A percentile compares a stretch with the other conserved stretches of the same genome.
Conservation (phyloP, 2,113 vertebrate genomes). For the Prunella fulvescens region DNA sequence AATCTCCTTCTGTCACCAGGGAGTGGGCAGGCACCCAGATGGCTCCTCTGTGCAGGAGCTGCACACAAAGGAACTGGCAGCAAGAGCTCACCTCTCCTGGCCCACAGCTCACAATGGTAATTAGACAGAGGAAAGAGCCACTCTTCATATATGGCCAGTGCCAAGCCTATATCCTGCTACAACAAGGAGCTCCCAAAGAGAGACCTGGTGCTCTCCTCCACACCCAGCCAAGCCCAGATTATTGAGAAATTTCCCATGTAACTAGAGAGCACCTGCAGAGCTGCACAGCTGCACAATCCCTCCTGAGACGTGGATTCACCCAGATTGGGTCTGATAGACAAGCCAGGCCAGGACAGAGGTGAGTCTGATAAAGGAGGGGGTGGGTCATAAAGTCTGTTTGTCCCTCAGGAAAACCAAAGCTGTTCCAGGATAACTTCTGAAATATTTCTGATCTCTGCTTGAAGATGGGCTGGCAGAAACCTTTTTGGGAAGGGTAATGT, state of each 20-base stretch:
- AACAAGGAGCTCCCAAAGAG: neutral
- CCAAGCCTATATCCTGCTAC: neutral
- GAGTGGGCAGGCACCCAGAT: neutral
- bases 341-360: neutral
- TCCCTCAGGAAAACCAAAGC: neutral
- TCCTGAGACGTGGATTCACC: neutral
- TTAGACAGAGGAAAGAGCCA: neutral
- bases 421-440: neutral
- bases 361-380: neutral
- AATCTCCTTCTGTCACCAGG: neutral
- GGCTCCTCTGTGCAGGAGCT: neutral
- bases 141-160: neutral
- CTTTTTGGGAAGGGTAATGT: neutral
- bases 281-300: neutral
- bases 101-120: neutral
- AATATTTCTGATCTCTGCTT: neutral
- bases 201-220: neutral
- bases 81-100: neutral
- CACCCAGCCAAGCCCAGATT: neutral
- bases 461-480: neutral
- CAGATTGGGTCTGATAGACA: rapidly evolving
- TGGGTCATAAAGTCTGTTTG: neutral
- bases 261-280: neutral
- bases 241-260: slow-evolving; percentile 3
- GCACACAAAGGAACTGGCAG: neutral